A percentile compares a stretch with the other conserved stretches of the same genome.
These are phyloP conservation scores for Dasysyrphus tricinctus DNA, from an alignment of 2,888 invertebrate species.

Conservation along the genomic window DNA sequence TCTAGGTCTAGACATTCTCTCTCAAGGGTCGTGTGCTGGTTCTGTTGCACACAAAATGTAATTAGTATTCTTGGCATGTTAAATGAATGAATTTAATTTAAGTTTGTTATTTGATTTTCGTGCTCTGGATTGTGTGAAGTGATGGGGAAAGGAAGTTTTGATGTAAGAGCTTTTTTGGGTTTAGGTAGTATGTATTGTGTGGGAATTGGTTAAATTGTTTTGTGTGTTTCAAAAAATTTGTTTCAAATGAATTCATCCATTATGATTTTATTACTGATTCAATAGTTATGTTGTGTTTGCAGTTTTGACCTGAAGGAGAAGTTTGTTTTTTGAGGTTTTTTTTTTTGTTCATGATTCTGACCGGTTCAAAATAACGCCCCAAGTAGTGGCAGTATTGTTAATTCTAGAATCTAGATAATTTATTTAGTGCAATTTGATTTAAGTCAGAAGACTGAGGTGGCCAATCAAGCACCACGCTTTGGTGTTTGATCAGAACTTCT, in stretches of 20 bases:
- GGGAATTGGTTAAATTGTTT: slow-evolving; percentile 44
- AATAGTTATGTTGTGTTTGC: background rate
- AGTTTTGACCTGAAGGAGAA: too few relatives aligned
- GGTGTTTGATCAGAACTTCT: too few relatives aligned
- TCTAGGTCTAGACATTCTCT: slow-evolving; percentile 59
- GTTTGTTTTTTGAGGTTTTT: too few relatives aligned
- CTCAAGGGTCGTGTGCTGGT: slow-evolving; percentile 58
- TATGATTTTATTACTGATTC: background rate
- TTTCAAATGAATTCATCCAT: background rate
- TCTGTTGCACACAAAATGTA: slow-evolving; percentile 71
- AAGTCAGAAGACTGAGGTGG: too few relatives aligned
- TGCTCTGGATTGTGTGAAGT: slow-evolving; percentile 28
- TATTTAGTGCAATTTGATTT: too few relatives aligned
- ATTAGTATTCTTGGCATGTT: slow-evolving; percentile 72
- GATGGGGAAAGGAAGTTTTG: slow-evolving; percentile 1
- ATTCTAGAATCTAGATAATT: too few relatives aligned
- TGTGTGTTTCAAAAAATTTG: background rate
- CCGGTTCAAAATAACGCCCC: too few relatives aligned
- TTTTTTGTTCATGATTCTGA: too few relatives aligned
- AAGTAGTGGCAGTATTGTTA: too few relatives aligned
- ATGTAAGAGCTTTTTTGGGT: background rate
- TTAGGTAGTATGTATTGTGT: background rate
- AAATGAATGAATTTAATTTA: slow-evolving; percentile 73
- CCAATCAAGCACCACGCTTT: too few relatives aligned
- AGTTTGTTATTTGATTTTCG: slow-evolving; percentile 67